Evolutionary conservation across 1,140 invertebrate species (phyloP).

Genomic region (Chrysomallon squamiferum): DNA sequence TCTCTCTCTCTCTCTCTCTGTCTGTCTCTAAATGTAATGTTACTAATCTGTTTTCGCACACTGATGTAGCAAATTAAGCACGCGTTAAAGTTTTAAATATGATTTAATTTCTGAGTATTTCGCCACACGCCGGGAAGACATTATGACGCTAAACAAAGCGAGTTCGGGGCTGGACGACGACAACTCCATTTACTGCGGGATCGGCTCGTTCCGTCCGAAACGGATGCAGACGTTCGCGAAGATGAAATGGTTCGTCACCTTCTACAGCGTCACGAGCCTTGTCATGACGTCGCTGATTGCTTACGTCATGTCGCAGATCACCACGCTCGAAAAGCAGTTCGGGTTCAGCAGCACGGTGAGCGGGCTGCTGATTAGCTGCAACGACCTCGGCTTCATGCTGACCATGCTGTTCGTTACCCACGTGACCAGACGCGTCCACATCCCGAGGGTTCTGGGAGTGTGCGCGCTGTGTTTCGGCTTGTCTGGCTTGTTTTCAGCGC

Average conservation of each 20-base stretch:
- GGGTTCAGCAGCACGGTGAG: conserved; percentile 24
- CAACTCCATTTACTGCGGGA: background rate
- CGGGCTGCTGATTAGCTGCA: conserved; percentile 23
- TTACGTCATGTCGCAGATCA: conserved; percentile 19
- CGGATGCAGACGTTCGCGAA: background rate
- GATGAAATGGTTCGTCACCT: background rate
- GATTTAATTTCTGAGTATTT: no score
- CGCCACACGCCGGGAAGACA: no score
- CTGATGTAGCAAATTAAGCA: no score
- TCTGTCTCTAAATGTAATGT: no score
- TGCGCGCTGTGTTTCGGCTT: conserved; percentile 20
- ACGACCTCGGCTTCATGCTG: conserved; percentile 32
- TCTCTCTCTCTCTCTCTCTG: no score
- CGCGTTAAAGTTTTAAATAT: no score
- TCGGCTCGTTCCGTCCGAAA: background rate
- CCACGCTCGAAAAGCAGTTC: conserved; percentile 23
- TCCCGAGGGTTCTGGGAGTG: conserved; percentile 24
- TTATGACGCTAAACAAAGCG: no score
- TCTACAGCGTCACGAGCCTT: conserved; percentile 4
- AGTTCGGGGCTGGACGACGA: background rate
- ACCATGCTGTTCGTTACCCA: conserved; percentile 28
- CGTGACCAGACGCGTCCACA: conserved; percentile 20
- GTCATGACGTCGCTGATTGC: background rate
- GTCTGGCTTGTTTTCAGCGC: conserved; percentile 2
- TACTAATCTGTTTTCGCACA: no score